Evolutionary conservation across 2,113 vertebrate species (phyloP).

Genomic region (Platysternon megacephalum): DNA sequence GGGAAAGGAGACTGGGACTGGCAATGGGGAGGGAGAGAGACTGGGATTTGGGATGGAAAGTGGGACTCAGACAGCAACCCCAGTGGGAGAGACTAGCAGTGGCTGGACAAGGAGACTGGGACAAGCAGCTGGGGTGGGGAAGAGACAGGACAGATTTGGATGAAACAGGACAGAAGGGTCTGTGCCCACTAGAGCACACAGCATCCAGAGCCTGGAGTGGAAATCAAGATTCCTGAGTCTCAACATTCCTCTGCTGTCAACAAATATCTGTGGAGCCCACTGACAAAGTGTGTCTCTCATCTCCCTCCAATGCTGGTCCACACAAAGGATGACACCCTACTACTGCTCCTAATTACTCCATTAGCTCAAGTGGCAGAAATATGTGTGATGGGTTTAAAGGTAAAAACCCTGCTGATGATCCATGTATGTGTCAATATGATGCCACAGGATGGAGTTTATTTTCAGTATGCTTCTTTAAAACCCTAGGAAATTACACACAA

Average conservation of each 20-base stretch:
- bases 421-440: neutral
- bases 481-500: rapidly evolving
- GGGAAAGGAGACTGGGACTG: neutral
- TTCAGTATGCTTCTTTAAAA: neutral
- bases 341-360: neutral
- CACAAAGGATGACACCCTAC: neutral
- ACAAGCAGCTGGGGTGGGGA: neutral
- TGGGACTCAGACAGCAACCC: neutral
- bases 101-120: neutral
- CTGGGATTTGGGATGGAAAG: neutral
- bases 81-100: neutral
- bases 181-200: neutral
- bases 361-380: neutral
- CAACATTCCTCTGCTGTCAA: neutral
- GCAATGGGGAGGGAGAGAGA: neutral
- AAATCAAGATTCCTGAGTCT: neutral
- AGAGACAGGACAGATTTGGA: neutral
- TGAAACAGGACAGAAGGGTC: neutral
- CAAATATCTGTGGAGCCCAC: neutral
- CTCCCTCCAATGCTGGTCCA: neutral
- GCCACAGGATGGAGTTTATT: neutral
- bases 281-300: neutral
- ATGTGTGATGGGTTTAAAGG: neutral
- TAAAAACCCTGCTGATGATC: neutral
- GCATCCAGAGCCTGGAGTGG: neutral